A percentile compares a stretch with the other conserved stretches of the same genome.
Conservation (phyloP, 2,888 invertebrate species). For the Stenolophus ochropezus region DNA sequence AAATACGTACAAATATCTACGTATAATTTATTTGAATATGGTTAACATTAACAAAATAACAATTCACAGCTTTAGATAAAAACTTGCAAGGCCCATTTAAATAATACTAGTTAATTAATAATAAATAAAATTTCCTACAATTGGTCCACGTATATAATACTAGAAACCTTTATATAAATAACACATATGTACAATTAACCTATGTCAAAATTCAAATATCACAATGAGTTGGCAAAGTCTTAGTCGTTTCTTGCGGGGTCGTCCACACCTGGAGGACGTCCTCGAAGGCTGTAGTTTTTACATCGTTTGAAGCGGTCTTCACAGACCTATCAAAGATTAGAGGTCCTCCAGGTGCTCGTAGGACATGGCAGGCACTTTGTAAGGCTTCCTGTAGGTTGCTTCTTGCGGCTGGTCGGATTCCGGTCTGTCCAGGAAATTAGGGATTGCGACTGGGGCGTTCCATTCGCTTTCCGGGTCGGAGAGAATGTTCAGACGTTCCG, state of each 20-base stretch:
- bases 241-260: background rate
- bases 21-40: conserved; percentile 21
- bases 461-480: conserved; percentile 85
- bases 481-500: conserved; percentile 75
- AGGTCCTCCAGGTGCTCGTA: conserved; percentile 56
- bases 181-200: conserved; percentile 57
- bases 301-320: no score
- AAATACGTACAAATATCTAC: conserved; percentile 25
- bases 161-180: conserved; percentile 54
- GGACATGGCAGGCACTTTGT: conserved; percentile 63
- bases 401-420: conserved; percentile 75
- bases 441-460: conserved; percentile 71
- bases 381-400: conserved; percentile 61
- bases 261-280: background rate
- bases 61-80: conserved; percentile 25
- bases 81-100: conserved; percentile 41
- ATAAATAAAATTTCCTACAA: conserved; percentile 46
- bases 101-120: conserved; percentile 45
- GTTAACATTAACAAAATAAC: conserved; percentile 13
- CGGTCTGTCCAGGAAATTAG: conserved; percentile 74
- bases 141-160: conserved; percentile 57
- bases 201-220: conserved; percentile 58
- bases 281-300: no score
- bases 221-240: conserved; percentile 34
- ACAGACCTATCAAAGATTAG: no score